Evolutionary conservation across 2,797 vertebrate species (phyloP).

Genomic region (Rhabdophis nuchalis): DNA sequence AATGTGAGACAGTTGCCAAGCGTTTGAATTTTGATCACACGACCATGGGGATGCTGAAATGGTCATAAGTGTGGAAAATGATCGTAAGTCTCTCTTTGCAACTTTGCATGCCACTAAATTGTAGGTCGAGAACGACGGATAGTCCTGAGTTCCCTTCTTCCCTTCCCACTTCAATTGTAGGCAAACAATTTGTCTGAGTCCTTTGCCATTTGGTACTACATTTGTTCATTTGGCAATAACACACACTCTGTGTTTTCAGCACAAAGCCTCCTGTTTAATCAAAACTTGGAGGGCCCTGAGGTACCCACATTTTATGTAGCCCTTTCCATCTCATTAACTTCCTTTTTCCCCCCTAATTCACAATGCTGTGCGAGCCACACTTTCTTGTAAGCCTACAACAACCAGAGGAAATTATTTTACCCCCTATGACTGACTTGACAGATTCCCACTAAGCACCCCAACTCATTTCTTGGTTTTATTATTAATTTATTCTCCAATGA

Average conservation of each 20-base stretch:
- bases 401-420: conserved; percentile 62
- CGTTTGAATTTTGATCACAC: background rate
- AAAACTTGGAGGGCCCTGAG: conserved; percentile 58
- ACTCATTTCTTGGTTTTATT: conserved; percentile 66
- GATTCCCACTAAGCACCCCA: conserved; percentile 62
- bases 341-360: conserved; percentile 60
- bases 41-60: background rate
- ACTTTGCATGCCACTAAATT: background rate
- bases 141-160: conserved; percentile 21
- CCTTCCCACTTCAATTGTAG: conserved; percentile 36
- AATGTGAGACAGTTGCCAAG: background rate
- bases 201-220: conserved; percentile 51
- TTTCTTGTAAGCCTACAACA: conserved; percentile 57
- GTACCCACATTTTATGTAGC: conserved; percentile 59
- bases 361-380: conserved; percentile 58
- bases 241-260: conserved; percentile 51
- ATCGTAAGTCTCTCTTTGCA: background rate
- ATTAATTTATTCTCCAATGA: conserved; percentile 74
- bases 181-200: conserved; percentile 53
- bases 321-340: conserved; percentile 71
- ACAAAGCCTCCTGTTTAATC: conserved; percentile 60
- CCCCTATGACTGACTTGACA: conserved; percentile 64
- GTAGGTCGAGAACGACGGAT: background rate
- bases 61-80: background rate
- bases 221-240: conserved; percentile 63